Evolutionary conservation across 2,888 invertebrate genomes (phyloP).

Genomic region (Gandaritis pyraliata): DNA sequence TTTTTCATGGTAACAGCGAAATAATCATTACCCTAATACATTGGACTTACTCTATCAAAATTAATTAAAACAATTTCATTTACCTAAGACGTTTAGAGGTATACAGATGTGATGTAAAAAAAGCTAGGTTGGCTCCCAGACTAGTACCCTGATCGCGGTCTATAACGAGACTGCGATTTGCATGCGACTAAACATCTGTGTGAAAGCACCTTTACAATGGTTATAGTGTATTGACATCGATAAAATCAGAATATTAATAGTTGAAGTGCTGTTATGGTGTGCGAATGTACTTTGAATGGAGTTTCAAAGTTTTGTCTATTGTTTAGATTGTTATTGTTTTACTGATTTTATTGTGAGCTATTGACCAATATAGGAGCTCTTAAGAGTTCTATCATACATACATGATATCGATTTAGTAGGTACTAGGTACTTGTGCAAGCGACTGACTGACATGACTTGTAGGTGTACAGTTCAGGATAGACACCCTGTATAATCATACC

Average conservation of each 20-base stretch:
- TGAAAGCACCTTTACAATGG: conserved; percentile 42
- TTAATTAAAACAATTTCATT: too few species aligned
- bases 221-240: conserved; percentile 43
- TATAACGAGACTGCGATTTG: conserved; percentile 51
- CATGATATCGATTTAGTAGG: too few species aligned
- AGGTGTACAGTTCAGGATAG: too few species aligned
- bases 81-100: too few species aligned
- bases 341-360: neutral
- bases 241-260: conserved; percentile 30
- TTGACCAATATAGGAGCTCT: too few species aligned
- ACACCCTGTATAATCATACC: too few species aligned
- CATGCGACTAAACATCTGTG: conserved; percentile 46
- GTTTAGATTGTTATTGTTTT: neutral
- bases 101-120: neutral
- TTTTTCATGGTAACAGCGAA: too few species aligned
- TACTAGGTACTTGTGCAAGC: too few species aligned
- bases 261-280: conserved; percentile 35
- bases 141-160: conserved; percentile 23
- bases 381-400: too few species aligned
- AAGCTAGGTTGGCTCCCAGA: conserved; percentile 16
- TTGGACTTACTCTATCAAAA: too few species aligned
- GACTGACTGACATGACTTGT: too few species aligned
- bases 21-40: too few species aligned
- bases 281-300: conserved; percentile 36
- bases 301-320: conserved; percentile 24